A percentile compares a stretch with the other conserved stretches of the same genome.
phyloP scores from a whole-genome alignment of 2,113 vertebrate species.

The Pseudorasbora parva region DNA sequence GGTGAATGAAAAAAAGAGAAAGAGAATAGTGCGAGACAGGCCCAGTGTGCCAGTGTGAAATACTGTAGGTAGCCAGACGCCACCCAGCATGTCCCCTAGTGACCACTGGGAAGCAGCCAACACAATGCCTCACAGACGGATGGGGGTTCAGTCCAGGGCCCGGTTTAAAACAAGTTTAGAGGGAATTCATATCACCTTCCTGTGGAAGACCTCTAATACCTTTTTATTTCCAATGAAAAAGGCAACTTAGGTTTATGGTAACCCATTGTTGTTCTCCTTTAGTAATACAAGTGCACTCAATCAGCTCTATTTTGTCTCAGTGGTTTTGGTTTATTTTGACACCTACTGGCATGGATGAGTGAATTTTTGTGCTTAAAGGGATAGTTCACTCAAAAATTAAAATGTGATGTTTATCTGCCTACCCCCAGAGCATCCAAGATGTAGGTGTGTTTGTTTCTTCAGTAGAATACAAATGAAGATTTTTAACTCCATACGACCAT shows the following conservation, averaged over 20 bases:
- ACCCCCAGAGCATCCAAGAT: no score
- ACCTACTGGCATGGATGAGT: neutral
- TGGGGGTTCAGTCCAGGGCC: neutral
- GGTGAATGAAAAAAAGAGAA: neutral
- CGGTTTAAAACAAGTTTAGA: neutral
- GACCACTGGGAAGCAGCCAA: conserved; percentile 26
- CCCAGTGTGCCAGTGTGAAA: neutral
- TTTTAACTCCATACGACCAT: no score
- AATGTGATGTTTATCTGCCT: no score
- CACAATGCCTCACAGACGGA: neutral
- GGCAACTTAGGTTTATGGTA: neutral
- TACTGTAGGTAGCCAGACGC: conserved; percentile 39
- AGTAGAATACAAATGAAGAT: no score
- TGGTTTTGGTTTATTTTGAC: neutral
- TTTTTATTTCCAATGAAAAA: neutral
- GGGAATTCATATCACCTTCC: neutral
- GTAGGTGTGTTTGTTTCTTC: no score
- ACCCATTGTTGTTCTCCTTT: neutral
- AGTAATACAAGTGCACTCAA: neutral
- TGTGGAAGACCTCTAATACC: no score
- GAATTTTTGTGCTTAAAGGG: neutral
- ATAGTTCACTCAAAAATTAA: no score
- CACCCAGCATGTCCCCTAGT: conserved; percentile 6
- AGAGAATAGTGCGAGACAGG: conserved; percentile 3
- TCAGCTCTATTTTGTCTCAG: neutral